Conservation (phyloP, 1,140 invertebrate species). For the Mya arenaria region DNA sequence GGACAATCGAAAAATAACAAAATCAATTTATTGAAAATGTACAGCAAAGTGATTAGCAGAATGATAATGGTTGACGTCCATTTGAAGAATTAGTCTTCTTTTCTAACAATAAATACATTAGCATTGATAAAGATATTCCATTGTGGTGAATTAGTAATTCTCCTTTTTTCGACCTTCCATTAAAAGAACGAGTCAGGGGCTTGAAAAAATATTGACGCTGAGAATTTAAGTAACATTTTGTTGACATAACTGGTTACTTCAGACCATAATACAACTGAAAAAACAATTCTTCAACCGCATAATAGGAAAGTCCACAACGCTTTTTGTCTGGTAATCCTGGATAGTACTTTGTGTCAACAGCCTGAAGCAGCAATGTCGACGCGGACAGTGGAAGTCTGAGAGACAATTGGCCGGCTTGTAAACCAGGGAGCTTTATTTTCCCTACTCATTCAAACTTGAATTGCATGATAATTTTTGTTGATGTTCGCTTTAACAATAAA, state of each 20-base stretch:
- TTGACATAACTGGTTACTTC: conserved; percentile 56
- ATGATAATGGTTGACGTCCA: conserved; percentile 39
- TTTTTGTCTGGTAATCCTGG: conserved; percentile 36
- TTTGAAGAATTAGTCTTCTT: conserved; percentile 47
- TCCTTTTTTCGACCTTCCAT: conserved; percentile 37
- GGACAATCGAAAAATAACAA: conserved; percentile 49
- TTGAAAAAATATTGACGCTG: conserved; percentile 51
- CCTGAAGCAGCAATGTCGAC: conserved; percentile 14
- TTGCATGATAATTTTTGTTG: conserved; percentile 53
- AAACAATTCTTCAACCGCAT: conserved; percentile 46
- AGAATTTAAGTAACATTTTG: conserved; percentile 54
- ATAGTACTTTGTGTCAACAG: too few species aligned
- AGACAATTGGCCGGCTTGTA: conserved; percentile 11
- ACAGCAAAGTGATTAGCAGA: conserved; percentile 40
- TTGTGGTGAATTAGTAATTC: conserved; percentile 54
- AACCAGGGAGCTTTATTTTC: conserved; percentile 36
- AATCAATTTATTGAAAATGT: conserved; percentile 31
- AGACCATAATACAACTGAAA: conserved; percentile 44
- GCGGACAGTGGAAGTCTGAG: conserved; percentile 22
- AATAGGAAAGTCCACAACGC: conserved; percentile 50
- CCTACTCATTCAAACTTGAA: conserved; percentile 23
- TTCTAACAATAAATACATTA: conserved; percentile 56
- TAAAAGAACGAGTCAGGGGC: conserved; percentile 51
- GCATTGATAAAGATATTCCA: conserved; percentile 45
- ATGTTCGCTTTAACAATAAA: conserved; percentile 44